phyloP scores from a whole-genome alignment of 64 coral and sea anemone species.

The Pocillopora damicornis region DNA sequence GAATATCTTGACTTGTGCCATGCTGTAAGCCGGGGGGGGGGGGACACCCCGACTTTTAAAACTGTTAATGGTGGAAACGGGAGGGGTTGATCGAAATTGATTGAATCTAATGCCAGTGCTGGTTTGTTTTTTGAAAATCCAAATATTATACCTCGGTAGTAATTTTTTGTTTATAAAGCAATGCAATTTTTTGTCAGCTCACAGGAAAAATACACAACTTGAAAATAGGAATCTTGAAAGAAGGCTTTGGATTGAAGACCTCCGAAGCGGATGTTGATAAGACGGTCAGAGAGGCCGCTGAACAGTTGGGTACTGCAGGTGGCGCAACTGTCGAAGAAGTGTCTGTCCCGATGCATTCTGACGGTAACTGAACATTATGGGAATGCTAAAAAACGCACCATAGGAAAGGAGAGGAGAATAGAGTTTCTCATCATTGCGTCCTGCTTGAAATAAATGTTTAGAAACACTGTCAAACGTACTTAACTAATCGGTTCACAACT shows the following conservation, averaged over 20 bases:
- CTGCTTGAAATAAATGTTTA: no score
- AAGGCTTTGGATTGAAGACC: conserved; percentile 68
- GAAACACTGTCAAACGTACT: no score
- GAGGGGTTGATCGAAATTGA: no score
- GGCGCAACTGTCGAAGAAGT: conserved; percentile 75
- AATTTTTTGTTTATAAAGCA: background rate
- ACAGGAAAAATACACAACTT: conserved; percentile 49
- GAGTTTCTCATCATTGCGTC: no score
- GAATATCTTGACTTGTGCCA: no score
- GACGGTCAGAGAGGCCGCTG: conserved; percentile 56
- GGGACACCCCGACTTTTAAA: no score
- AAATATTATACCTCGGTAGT: background rate
- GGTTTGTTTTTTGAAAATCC: background rate
- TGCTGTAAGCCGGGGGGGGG: no score
- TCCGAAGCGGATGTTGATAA: conserved; percentile 70
- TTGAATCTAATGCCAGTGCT: no score
- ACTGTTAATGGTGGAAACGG: no score
- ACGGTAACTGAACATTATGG: background rate
- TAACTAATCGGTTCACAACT: no score
- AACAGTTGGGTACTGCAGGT: conserved; percentile 14
- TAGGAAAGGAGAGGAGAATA: no score
- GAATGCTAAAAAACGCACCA: background rate
- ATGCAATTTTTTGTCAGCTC: conserved; percentile 24
- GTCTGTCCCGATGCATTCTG: conserved; percentile 47
- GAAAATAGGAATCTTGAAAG: conserved; percentile 70